Base-by-base conservation (phyloP, 2,113 vertebrate genomes). In the Xiphophorus hellerii region DNA sequence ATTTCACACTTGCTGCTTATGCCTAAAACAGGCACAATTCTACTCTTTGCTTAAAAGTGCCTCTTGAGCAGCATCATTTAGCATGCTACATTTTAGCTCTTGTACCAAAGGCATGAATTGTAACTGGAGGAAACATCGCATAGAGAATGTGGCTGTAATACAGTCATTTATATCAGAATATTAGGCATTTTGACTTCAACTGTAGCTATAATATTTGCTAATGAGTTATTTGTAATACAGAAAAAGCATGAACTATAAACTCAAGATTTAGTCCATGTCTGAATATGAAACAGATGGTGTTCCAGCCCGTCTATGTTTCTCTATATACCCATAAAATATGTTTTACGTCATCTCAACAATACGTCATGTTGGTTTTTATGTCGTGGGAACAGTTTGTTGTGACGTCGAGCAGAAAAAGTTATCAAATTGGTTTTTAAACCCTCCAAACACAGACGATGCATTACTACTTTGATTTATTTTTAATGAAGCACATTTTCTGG, bases 391-490 rank as follows among this genome's bases (percentile, higher is more conserved):
- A 30, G 37, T 20, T 74, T 4, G 39, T 31, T 17, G 29, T 42
- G 25, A 62, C 51, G 61, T 73, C 60, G 66, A 33, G 72, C 37
- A 76, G 66, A 62, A 51, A 31, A 15, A 27, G 27, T 69, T 20
- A 33, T 15, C 7, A 37, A 70, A 30, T 27, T 48, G 73, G 35
- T 27, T 48, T 20, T 48, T 17, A 10, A 68, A 31, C 7, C 44
- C 51, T 66, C 66, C 54, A n/a, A 51, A 61, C 27, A 51, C 27
- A 31, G 63, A 68, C 5, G 4, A 20, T 25, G 25, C 0, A 4
- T 62, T 25, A 22, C n/a, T 13, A 62, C 81, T 83, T 76, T 17
- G 71, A 76, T 72, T 15, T 48, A 20, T 77, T 75, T 85, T 60
- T 39, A 84, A 84, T 15, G 10, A 0, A 63, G 66, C 61, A 3